These are phyloP conservation scores for Pogonus chalceus DNA, from an alignment of 1,140 invertebrate species.

Conservation along the genomic window DNA sequence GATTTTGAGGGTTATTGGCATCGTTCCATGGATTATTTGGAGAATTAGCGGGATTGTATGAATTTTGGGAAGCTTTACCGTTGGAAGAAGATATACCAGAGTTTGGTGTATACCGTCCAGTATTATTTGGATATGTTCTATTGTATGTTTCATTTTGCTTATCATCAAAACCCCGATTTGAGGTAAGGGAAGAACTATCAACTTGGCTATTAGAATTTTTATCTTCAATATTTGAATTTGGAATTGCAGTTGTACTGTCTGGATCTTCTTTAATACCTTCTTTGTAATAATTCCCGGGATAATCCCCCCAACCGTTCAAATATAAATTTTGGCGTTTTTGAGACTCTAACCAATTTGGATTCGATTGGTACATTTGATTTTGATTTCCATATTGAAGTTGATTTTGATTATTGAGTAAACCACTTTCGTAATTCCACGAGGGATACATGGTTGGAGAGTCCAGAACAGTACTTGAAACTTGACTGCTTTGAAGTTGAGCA, in stretches of 20 bases:
- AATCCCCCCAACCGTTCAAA: constrained; percentile 39
- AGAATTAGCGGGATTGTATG: background rate
- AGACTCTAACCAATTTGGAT: constrained; percentile 38
- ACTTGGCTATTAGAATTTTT: background rate
- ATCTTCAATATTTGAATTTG: background rate
- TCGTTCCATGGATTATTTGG: background rate
- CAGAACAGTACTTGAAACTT: constrained; percentile 69
- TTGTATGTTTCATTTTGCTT: background rate
- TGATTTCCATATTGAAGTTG: constrained; percentile 39
- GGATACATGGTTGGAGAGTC: constrained; percentile 56
- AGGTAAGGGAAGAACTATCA: background rate
- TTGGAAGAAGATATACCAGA: background rate
- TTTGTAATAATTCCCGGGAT: constrained; percentile 34
- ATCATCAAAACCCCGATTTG: background rate
- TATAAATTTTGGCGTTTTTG: constrained; percentile 8
- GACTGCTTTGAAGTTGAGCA: constrained; percentile 65
- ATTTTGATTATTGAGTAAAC: constrained; percentile 39
- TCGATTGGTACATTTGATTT: constrained; percentile 35
- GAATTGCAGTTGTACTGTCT: constrained; percentile 48
- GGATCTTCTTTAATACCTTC: constrained; percentile 48
- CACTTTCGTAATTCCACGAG: constrained; percentile 37
- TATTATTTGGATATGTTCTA: background rate
- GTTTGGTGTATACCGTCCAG: background rate
- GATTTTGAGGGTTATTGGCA: background rate
- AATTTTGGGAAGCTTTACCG: background rate